Evolutionary conservation across 2,888 invertebrate species (phyloP).

Genomic region (Nasonovia ribisnigri): DNA sequence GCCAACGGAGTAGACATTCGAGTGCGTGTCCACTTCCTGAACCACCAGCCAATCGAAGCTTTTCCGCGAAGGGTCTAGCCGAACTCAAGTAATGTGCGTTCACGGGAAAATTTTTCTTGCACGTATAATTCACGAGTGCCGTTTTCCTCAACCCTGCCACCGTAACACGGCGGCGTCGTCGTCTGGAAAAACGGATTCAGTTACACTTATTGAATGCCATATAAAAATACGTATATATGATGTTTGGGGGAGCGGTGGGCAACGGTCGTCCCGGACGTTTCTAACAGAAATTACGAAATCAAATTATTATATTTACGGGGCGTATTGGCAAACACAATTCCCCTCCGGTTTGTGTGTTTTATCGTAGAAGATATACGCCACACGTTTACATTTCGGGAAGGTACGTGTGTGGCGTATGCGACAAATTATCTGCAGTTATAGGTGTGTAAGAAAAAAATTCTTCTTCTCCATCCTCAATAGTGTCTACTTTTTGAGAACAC

Average conservation of each 20-base stretch:
- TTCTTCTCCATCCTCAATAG: neutral
- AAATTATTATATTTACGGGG: slow-evolving; percentile 45
- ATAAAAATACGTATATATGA: neutral
- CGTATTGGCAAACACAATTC: slow-evolving; percentile 40
- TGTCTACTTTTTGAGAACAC: neutral
- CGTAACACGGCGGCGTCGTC: too few species aligned
- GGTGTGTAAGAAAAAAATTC: neutral
- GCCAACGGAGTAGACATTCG: neutral
- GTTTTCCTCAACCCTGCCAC: neutral
- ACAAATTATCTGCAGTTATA: slow-evolving; percentile 21
- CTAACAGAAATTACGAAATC: slow-evolving; percentile 57
- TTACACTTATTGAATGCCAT: slow-evolving; percentile 37
- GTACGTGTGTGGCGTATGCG: slow-evolving; percentile 41
- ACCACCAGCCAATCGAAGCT: neutral
- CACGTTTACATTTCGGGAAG: neutral
- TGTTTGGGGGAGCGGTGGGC: neutral
- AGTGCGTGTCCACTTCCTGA: neutral
- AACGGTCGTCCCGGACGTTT: slow-evolving; percentile 18
- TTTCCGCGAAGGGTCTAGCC: neutral
- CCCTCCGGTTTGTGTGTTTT: neutral
- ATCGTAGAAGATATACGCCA: neutral
- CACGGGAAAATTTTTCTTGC: slow-evolving; percentile 4
- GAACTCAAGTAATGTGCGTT: neutral
- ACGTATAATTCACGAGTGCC: slow-evolving; percentile 5
- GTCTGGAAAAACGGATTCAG: slow-evolving; percentile 28